Evolutionary conservation across 2,797 vertebrate genomes (phyloP).

Genomic region (Leptatherina wallacei): DNA sequence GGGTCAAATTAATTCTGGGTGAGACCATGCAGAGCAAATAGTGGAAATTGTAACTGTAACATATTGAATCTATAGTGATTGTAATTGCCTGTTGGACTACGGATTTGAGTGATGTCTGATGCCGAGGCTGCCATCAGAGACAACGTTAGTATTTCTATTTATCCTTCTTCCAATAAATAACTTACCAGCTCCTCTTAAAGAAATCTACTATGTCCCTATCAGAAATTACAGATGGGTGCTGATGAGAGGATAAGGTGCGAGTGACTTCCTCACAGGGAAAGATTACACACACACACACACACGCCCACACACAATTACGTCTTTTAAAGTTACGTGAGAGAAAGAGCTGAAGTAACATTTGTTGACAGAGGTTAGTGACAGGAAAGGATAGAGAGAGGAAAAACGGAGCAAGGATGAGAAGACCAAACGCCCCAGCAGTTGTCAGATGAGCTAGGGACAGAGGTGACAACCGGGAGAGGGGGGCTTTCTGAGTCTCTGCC

Average conservation of each 20-base stretch:
- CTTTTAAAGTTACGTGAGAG: slow-evolving; percentile 36
- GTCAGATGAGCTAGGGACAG: slow-evolving; percentile 65
- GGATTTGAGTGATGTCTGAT: slow-evolving; percentile 32
- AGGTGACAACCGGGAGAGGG: slow-evolving; percentile 62
- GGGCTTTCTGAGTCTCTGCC: slow-evolving; percentile 72
- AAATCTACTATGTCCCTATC: slow-evolving; percentile 43
- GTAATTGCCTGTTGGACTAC: slow-evolving; percentile 19
- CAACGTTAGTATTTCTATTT: slow-evolving; percentile 16
- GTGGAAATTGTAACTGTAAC: slow-evolving; percentile 9
- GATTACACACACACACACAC: slow-evolving; percentile 51
- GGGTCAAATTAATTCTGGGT: slow-evolving; percentile 25
- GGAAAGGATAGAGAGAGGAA: slow-evolving; percentile 34
- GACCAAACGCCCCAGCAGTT: slow-evolving; percentile 77
- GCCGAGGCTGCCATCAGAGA: slow-evolving; percentile 13
- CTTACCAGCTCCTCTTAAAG: slow-evolving; percentile 25
- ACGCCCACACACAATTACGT: slow-evolving; percentile 30
- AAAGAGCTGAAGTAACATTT: slow-evolving; percentile 43
- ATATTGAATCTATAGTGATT: slow-evolving; percentile 14
- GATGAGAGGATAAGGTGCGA: slow-evolving; percentile 43
- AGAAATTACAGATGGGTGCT: slow-evolving; percentile 47
- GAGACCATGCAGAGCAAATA: slow-evolving; percentile 42
- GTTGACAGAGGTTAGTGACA: slow-evolving; percentile 64
- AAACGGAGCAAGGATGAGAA: slow-evolving; percentile 52
- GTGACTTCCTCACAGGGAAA: slow-evolving; percentile 53
- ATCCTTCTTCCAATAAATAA: slow-evolving; percentile 26